Conservation (phyloP, 2,888 invertebrate genomes). For the Meteorus cinctellus region DNA sequence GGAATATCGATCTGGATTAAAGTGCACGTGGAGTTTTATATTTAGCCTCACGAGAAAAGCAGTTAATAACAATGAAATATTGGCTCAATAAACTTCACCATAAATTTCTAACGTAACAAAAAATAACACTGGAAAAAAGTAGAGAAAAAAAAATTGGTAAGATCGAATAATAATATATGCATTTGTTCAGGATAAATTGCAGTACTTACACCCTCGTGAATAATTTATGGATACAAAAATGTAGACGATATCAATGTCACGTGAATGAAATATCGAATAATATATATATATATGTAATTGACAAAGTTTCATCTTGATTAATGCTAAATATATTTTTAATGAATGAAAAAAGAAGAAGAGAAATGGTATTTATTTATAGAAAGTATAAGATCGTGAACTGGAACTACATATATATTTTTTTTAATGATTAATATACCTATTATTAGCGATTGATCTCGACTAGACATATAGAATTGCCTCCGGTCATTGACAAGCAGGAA, state of each 20-base stretch:
- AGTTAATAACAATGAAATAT: slow-evolving; percentile 28
- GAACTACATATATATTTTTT: slow-evolving; percentile 6
- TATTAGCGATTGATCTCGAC: slow-evolving; percentile 15
- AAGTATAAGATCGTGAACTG: background rate
- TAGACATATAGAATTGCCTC: slow-evolving; percentile 38
- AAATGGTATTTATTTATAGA: too few species aligned
- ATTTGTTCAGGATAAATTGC: background rate
- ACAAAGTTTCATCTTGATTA: too few species aligned
- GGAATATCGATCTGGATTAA: slow-evolving; percentile 15
- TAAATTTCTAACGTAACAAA: slow-evolving; percentile 12
- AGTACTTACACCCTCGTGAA: background rate
- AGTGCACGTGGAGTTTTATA: background rate
- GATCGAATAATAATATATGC: background rate
- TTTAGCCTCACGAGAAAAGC: background rate
- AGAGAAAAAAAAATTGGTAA: background rate
- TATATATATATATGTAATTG: background rate
- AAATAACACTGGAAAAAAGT: background rate
- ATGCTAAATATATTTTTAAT: too few species aligned
- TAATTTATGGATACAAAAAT: background rate
- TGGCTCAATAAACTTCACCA: slow-evolving; percentile 9
- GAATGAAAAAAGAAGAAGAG: too few species aligned
- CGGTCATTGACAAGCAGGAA: slow-evolving; percentile 41
- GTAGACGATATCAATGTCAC: too few species aligned
- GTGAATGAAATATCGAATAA: background rate
- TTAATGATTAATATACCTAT: slow-evolving; percentile 7